These are phyloP conservation scores for Acanthoscelides obtectus DNA, from an alignment of 2,888 invertebrate species.

Conservation along the genomic window DNA sequence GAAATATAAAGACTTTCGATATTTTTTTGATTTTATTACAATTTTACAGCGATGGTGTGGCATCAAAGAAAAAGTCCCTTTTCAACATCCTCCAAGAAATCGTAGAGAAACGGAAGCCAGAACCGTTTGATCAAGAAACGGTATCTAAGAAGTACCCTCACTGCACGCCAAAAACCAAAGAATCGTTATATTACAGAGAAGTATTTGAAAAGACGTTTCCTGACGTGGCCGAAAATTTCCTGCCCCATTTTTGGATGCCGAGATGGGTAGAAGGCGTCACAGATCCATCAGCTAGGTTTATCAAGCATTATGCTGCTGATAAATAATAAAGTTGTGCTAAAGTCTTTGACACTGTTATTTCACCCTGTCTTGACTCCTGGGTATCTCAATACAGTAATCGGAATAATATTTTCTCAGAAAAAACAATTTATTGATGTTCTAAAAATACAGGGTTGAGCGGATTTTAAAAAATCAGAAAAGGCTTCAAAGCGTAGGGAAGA, in stretches of 20 bases:
- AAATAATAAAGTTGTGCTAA: background rate
- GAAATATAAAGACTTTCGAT: too few relatives aligned
- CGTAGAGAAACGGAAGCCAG: constrained; percentile 60
- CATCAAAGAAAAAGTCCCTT: constrained; percentile 66
- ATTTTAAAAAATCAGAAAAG: too few relatives aligned
- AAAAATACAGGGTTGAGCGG: too few relatives aligned
- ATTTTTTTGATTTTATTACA: constrained; percentile 2
- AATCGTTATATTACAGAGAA: constrained; percentile 71
- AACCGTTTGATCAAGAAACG: constrained; percentile 51
- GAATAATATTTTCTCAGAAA: too few relatives aligned
- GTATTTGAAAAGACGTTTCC: constrained; percentile 64
- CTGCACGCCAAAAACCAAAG: constrained; percentile 70
- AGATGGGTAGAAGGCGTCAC: constrained; percentile 65
- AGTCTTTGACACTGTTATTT: too few relatives aligned
- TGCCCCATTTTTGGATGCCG: constrained; percentile 77
- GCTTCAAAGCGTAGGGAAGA: too few relatives aligned
- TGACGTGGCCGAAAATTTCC: constrained; percentile 55
- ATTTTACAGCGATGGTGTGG: constrained; percentile 64
- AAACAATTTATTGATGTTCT: too few relatives aligned
- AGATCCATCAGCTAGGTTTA: constrained; percentile 73
- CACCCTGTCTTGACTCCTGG: too few relatives aligned
- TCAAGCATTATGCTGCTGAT: constrained; percentile 56
- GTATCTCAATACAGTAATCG: too few relatives aligned
- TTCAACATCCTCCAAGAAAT: constrained; percentile 66
- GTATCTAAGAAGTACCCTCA: constrained; percentile 58